phyloP scores from a whole-genome alignment of 2,113 vertebrate genomes.

The Pteronura brasiliensis region DNA sequence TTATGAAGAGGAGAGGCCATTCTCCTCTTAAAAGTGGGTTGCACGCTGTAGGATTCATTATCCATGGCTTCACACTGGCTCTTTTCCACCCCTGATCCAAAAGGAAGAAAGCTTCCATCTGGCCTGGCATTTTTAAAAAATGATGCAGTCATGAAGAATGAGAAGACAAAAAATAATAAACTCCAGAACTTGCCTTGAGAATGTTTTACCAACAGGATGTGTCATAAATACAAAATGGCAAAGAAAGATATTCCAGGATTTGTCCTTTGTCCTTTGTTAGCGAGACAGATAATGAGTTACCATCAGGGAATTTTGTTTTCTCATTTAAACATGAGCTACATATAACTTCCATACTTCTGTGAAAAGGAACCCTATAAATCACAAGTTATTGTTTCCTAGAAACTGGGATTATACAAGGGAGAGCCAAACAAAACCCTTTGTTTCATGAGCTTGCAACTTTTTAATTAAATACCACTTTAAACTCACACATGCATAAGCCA shows the following conservation, averaged over 20 bases:
- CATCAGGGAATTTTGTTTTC: conserved; percentile 53
- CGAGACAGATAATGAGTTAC: conserved; percentile 77
- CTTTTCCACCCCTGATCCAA: conserved; percentile 65
- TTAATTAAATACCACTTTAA: conserved; percentile 68
- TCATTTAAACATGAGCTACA: conserved; percentile 50
- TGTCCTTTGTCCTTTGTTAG: conserved; percentile 77
- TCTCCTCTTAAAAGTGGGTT: not conserved
- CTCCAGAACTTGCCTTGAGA: conserved; percentile 75
- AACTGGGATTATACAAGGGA: conserved; percentile 49
- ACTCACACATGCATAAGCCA: conserved; percentile 58
- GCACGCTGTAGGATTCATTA: not conserved
- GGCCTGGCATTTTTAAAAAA: conserved; percentile 64
- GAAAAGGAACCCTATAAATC: conserved; percentile 69
- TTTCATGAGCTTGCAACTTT: conserved; percentile 64
- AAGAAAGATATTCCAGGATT: conserved; percentile 63
- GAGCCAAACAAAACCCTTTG: conserved; percentile 50
- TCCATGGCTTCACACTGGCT: conserved; percentile 14
- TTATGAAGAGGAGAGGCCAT: not conserved
- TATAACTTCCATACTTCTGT: conserved; percentile 68
- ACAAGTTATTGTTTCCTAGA: conserved; percentile 74
- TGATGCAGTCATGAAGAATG: conserved; percentile 73
- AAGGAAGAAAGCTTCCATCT: conserved; percentile 62
- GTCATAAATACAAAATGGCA: conserved; percentile 69
- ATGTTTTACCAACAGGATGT: conserved; percentile 72
- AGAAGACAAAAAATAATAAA: conserved; percentile 79